Conservation (phyloP, 35 echinoderm and acorn worm species). For the Nesometra sesokonis region DNA sequence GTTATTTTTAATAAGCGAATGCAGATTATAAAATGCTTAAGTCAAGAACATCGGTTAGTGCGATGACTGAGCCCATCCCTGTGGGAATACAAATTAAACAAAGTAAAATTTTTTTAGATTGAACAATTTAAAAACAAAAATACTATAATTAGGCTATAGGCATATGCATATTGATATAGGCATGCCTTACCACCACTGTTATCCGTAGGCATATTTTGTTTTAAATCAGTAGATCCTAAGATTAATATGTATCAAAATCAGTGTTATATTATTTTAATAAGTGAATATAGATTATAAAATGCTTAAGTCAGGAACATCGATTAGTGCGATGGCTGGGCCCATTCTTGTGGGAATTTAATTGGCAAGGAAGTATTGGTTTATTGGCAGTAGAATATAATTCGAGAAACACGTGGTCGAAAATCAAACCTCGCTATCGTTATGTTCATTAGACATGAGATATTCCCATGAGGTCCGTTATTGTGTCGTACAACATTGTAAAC, state of each 20-base stretch:
- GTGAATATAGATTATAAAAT: not conserved
- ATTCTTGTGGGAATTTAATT: not conserved
- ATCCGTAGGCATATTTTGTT: no score
- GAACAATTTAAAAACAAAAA: no score
- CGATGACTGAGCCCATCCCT: not conserved
- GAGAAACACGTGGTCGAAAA: not conserved
- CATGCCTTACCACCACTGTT: no score
- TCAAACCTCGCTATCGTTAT: not conserved
- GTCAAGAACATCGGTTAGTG: not conserved
- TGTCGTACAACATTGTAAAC: not conserved
- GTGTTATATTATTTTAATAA: no score
- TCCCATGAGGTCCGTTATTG: not conserved
- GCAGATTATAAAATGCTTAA: not conserved
- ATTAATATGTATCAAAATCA: no score
- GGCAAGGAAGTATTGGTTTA: not conserved
- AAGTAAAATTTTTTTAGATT: no score
- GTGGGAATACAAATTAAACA: no score
- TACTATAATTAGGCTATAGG: no score
- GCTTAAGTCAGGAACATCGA: not conserved
- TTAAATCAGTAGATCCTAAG: no score
- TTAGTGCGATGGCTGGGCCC: not conserved
- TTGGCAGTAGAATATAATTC: not conserved
- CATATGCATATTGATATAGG: no score
- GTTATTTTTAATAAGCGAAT: not conserved
- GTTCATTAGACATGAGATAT: not conserved